Evolutionary conservation across 1,140 invertebrate genomes (phyloP), one percentile per base, ranked within the genome.

Genomic region (Zaprionus ornatus): DNA sequence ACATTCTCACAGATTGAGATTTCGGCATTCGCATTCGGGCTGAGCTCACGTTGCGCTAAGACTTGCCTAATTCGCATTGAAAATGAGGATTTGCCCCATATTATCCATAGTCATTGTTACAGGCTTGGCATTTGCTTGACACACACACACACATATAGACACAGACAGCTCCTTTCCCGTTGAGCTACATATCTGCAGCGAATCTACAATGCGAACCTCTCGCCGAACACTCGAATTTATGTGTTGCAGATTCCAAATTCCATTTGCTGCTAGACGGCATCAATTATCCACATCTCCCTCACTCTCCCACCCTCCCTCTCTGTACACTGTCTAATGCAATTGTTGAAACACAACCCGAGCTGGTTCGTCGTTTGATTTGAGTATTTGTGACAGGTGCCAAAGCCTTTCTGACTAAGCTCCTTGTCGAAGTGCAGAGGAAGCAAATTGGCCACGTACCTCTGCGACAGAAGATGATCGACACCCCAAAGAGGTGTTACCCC

Each of bases 331-430:
- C 23, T 35, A 13, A 37, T 69, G 57, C 59, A 70, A 35, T 55
- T 32, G 50, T 9, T 17, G n/a, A 32, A 32, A 56, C 40, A 40
- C 1, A 59, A 60, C 42, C 27, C 25, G 29, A 29, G 19, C 9
- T 12, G 66, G 19, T 60, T 74, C 19, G 37, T 35, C 61, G 54
- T 40, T 64, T 65, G 77, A 77, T 77, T 50, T 50, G 74, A 74
- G 79, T 66, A 50, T 42, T 86, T 82, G 52, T 80, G 83, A 82
- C 83, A 86, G 77, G 83, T 86, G 83, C 72, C 83, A 82, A 45
- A 57, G 62, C 9, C 52, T 62, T 25, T 68, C 10, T 71, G 21
- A 19, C 21, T 54, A 74, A 74, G 65, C 72, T 37, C 10, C 45
- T 54, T 9, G 15, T 17, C 40, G 35, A 37, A 13, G 35, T 37